Conservation (phyloP, 1,140 invertebrate genomes). For the Caenorhabditis brenneri region DNA sequence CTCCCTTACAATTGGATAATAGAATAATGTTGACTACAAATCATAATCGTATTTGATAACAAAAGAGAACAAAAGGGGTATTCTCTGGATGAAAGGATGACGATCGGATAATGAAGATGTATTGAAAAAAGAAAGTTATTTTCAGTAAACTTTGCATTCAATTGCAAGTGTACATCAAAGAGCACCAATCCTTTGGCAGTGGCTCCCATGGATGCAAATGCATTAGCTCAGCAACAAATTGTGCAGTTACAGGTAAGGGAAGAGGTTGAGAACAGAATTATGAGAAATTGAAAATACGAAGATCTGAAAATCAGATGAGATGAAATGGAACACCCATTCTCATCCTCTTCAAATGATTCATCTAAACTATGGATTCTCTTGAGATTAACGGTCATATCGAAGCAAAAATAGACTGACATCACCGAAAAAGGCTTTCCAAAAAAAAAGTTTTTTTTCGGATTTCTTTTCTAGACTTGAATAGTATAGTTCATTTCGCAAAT, state of each 20-base stretch:
- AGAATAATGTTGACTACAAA: background rate
- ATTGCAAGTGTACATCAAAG: slow-evolving; percentile 49
- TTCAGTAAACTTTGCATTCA: slow-evolving; percentile 51
- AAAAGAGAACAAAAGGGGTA: background rate
- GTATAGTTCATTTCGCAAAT: slow-evolving; percentile 16
- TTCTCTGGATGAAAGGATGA: background rate
- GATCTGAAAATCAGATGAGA: background rate
- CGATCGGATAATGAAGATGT: background rate
- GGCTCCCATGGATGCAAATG: slow-evolving; percentile 48
- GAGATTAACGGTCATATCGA: background rate
- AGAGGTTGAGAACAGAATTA: background rate
- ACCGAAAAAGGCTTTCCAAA: too few relatives aligned
- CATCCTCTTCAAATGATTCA: too few relatives aligned
- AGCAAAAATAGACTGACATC: background rate
- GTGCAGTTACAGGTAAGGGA: slow-evolving; percentile 45
- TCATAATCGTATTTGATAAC: background rate
- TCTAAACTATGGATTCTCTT: too few relatives aligned
- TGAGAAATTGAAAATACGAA: background rate
- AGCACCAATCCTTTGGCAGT: slow-evolving; percentile 41
- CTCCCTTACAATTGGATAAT: too few relatives aligned
- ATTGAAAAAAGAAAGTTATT: background rate
- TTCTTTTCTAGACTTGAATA: background rate
- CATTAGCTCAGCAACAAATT: slow-evolving; percentile 50
- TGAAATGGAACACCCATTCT: background rate
- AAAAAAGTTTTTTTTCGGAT: too few relatives aligned